Base-by-base conservation (phyloP, 2,888 invertebrate species). In the Venustoraphidia nigricollis region DNA sequence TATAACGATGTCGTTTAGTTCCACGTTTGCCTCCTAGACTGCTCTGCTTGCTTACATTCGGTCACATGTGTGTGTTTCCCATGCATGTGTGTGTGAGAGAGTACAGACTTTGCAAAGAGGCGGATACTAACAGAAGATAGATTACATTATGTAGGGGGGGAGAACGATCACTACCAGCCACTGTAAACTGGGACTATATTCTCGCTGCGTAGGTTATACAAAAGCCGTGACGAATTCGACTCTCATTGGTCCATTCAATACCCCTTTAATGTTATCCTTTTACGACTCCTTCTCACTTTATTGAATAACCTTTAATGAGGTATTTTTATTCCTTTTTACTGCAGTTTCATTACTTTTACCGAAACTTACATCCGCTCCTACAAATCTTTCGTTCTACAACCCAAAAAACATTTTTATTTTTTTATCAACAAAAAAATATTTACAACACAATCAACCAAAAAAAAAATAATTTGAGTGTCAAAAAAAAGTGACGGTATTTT, bases 211-310 rank as follows among this genome's bases (percentile, higher is more conserved):
- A 66, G 49, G 59, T 60, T 58, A 58, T 34, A 42, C 34, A 27
- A 42, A 64, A 64, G 63, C 61, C 69, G 70, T 71, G 71, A 73
- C 73, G 73, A 72, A 73, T 73, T 69, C 70, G 65, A 69, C 71
- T 69, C 72, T 71, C 66, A 75, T 75, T 76, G 75, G 76, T 70
- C 67, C 70, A 65, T 67, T 66, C 67, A 66, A 58, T 59, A 52
- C 60, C 63, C 66, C 66, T 64, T 66, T 61, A 64, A 50, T 48
- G 50, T 39, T 44, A 39, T 41, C 44, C 34, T 47, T 55, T 56
- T 50, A 43, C 49, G 41, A 50, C 53, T 53, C 53, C 52, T 55
- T 54, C 53, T 53, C 52, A 52, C 52, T 53, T 53, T 55, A 53
- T 53, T 49, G 17, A 41, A 49, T 39, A 27, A 34, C 34, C 40